Percentiles rank a stretch among this genome's conserved stretches.
Evolutionary conservation across 2,888 invertebrate genomes (phyloP).

Genomic region (Eilema depressum): DNA sequence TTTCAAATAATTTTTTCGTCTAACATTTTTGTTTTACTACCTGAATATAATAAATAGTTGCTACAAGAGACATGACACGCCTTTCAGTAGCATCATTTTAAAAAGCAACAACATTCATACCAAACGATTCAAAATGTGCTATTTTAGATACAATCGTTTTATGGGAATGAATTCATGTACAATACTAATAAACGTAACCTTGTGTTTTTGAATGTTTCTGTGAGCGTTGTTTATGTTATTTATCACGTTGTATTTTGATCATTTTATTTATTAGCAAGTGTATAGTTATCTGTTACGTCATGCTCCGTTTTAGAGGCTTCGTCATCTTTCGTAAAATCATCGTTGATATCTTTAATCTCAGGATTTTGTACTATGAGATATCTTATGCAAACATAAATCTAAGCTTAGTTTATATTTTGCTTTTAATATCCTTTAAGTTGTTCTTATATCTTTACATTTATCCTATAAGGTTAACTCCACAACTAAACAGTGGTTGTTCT

Average conservation of each 20-base stretch:
- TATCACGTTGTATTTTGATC: neutral
- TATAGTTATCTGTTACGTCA: neutral
- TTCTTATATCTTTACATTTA: neutral
- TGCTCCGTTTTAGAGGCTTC: neutral
- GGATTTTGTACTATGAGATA: neutral
- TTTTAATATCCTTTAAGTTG: neutral
- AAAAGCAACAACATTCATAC: neutral
- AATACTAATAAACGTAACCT: neutral
- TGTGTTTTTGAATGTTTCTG: neutral
- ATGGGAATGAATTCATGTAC: neutral
- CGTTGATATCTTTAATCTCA: neutral
- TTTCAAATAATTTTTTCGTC: too few species aligned
- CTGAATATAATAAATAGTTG: neutral
- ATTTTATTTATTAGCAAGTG: neutral
- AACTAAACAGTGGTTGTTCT: neutral
- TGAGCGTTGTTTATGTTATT: neutral
- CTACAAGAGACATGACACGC: neutral
- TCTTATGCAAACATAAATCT: neutral
- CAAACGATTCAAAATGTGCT: neutral
- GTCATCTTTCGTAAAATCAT: neutral
- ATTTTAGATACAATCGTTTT: neutral
- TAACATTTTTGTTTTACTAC: neutral
- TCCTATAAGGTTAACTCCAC: neutral
- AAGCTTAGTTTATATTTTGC: neutral
- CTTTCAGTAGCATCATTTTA: neutral